Conservation (phyloP, 2,797 vertebrate genomes). For the Danio choprae region DNA sequence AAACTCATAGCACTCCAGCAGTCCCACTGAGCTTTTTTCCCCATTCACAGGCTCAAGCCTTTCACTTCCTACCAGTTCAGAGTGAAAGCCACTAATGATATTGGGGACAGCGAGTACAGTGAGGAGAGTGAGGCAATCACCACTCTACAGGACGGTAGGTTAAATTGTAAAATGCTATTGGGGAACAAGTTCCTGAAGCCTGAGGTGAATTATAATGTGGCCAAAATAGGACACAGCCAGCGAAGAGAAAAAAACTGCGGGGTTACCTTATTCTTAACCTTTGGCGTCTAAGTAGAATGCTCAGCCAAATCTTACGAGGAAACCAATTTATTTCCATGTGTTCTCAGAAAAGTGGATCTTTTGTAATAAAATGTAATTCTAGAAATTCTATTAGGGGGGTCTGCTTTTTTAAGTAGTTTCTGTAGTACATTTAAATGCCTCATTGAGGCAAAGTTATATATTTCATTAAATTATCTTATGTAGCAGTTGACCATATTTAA, state of each 20-base stretch:
- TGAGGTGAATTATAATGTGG: conserved; percentile 31
- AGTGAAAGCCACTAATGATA: conserved; percentile 87
- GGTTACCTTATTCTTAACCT: conserved; percentile 19
- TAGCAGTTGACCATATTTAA: too few relatives aligned
- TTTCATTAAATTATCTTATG: too few relatives aligned
- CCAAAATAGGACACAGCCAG: conserved; percentile 17
- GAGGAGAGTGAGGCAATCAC: conserved; percentile 86
- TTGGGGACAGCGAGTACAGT: conserved; percentile 89
- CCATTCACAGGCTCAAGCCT: conserved; percentile 77
- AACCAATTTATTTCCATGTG: neutral
- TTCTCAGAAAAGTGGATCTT: too few relatives aligned
- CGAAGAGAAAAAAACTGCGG: conserved; percentile 22
- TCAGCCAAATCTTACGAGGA: neutral
- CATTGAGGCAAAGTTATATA: too few relatives aligned
- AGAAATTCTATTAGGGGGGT: too few relatives aligned
- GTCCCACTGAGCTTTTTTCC: conserved; percentile 5
- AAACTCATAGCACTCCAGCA: neutral
- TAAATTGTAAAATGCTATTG: conserved; percentile 8
- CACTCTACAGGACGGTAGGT: conserved; percentile 85
- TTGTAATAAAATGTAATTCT: too few relatives aligned
- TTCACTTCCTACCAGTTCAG: conserved; percentile 88
- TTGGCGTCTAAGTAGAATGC: neutral
- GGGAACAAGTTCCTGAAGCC: conserved; percentile 13
- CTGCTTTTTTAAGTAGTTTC: too few relatives aligned
- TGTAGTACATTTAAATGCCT: too few relatives aligned